phyloP scores from a whole-genome alignment of 2,797 vertebrate species.

The Notolabrus celidotus region DNA sequence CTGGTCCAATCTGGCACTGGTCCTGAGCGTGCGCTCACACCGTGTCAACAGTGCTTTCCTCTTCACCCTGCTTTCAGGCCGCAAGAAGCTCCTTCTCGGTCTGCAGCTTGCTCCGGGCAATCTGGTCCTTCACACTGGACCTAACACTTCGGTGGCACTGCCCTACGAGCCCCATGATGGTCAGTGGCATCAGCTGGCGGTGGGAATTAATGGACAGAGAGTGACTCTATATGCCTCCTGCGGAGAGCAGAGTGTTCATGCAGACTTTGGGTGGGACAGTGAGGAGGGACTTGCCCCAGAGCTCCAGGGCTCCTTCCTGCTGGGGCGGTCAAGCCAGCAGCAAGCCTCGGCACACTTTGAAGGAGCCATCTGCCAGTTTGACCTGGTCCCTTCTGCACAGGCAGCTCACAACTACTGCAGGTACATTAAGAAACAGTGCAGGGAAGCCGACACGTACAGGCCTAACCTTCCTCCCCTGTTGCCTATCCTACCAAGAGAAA shows the following conservation, averaged over 20 bases:
- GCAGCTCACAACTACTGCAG: constrained; percentile 97
- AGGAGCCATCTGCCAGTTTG: constrained; percentile 98
- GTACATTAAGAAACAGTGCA: constrained; percentile 96
- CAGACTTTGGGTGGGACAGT: constrained; percentile 90
- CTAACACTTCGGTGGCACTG: constrained; percentile 91
- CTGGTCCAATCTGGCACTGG: constrained; percentile 89
- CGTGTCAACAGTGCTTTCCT: constrained; percentile 96
- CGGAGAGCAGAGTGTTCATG: constrained; percentile 90
- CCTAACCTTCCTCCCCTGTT: constrained; percentile 88
- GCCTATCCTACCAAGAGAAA: constrained; percentile 84
- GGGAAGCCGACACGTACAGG: constrained; percentile 92
- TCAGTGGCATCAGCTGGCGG: constrained; percentile 95
- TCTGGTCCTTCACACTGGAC: constrained; percentile 92
- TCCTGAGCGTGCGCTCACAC: constrained; percentile 96
- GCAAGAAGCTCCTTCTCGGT: constrained; percentile 93
- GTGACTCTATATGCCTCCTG: constrained; percentile 96
- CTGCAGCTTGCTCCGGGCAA: constrained; percentile 93
- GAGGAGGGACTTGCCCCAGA: constrained; percentile 83
- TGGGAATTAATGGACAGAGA: constrained; percentile 89
- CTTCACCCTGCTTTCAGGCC: constrained; percentile 91
- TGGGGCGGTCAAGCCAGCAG: constrained; percentile 91
- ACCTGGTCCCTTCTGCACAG: constrained; percentile 93
- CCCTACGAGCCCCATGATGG: constrained; percentile 95
- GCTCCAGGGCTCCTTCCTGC: constrained; percentile 92
- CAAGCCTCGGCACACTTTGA: constrained; percentile 89